phyloP scores from a whole-genome alignment of 30 jellyfish, hydroid and myxozoan species.

The Hydra vulgaris region DNA sequence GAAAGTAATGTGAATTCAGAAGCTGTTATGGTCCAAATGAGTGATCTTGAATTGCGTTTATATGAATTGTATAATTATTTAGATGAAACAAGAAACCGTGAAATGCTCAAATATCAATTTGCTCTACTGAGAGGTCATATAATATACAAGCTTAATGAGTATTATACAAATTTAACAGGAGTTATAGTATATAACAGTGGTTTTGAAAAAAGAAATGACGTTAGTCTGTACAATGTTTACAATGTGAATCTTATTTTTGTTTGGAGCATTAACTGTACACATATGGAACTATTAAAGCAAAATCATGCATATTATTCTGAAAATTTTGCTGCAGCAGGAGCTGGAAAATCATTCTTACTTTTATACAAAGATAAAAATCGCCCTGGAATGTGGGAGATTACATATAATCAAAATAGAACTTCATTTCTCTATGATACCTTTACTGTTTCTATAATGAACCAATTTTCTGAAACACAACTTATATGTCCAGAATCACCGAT shows the following conservation, averaged over 20 bases:
- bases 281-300: not conserved
- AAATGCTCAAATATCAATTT: not conserved
- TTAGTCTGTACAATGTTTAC: not conserved
- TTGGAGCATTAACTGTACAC: conserved; percentile 17
- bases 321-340: not conserved
- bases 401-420: conserved; percentile 11
- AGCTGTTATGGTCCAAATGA: not conserved
- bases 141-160: not conserved
- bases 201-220: not conserved
- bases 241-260: not conserved
- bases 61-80: not conserved
- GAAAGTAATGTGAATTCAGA: not conserved
- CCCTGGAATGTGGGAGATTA: conserved; percentile 19
- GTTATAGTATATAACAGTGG: conserved; percentile 3
- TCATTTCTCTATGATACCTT: not conserved
- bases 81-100: not conserved
- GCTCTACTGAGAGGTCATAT: not conserved
- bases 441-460: conserved; percentile 14
- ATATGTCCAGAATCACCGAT: not conserved
- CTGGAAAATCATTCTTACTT: not conserved
- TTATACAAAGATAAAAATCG: conserved; percentile 15
- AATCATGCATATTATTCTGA: conserved; percentile 17
- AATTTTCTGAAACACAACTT: conserved; percentile 4
- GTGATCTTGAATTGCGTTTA: conserved; percentile 1
- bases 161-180: conserved; percentile 12